Conservation (phyloP, 92 coral and sea anemone genomes). For the Parazoanthus swiftii region DNA sequence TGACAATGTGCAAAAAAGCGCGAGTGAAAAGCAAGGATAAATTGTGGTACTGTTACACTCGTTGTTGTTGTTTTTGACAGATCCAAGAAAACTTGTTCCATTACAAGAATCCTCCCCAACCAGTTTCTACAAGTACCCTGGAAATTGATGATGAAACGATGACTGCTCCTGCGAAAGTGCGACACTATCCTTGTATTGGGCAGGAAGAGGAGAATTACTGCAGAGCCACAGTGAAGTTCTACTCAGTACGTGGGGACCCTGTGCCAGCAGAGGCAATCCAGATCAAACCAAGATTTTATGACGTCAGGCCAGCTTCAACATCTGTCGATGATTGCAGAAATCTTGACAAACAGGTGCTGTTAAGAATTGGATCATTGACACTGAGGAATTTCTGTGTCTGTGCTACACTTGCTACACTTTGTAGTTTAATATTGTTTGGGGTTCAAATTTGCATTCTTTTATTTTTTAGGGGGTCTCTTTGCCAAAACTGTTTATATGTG, state of each 20-base stretch:
- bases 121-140: conserved; percentile 36
- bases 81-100: conserved; percentile 42
- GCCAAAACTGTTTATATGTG: too few relatives aligned
- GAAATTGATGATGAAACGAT: conserved; percentile 35
- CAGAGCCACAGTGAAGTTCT: conserved; percentile 58
- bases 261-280: conserved; percentile 48
- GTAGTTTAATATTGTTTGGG: too few relatives aligned
- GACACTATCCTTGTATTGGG: conserved; percentile 55
- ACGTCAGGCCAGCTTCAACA: conserved; percentile 66
- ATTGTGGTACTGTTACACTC: neutral
- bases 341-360: conserved; percentile 64
- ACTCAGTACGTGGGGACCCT: conserved; percentile 40
- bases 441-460: too few relatives aligned
- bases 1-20: too few relatives aligned
- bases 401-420: too few relatives aligned
- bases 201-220: conserved; percentile 69
- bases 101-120: conserved; percentile 23
- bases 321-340: conserved; percentile 56
- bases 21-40: too few relatives aligned
- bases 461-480: too few relatives aligned
- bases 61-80: conserved; percentile 5
- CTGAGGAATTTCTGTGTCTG: neutral
- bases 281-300: conserved; percentile 77
- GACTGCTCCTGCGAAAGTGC: conserved; percentile 31
- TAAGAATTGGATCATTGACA: neutral